phyloP scores from a whole-genome alignment of 1,140 invertebrate species.

The Coboldia fuscipes region DNA sequence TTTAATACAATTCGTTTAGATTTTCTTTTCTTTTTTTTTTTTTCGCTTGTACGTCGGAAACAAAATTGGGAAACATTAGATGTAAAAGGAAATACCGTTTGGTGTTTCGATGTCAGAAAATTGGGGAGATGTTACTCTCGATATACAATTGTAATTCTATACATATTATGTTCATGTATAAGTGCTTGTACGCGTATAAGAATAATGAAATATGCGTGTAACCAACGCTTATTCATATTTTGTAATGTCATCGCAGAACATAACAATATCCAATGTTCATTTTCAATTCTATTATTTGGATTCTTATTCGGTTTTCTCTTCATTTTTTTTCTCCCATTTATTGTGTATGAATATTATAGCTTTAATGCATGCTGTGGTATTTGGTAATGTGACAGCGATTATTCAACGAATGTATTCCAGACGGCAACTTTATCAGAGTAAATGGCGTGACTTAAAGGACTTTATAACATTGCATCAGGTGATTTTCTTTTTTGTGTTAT shows the following conservation, averaged over 20 bases:
- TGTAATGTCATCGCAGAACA: neutral
- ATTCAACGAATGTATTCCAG: conserved; percentile 97
- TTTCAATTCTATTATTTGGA: conserved; percentile 1
- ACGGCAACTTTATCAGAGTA: conserved; percentile 87
- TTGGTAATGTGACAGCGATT: conserved; percentile 98
- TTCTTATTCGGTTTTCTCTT: conserved; percentile 1
- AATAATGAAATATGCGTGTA: no score
- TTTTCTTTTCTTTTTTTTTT: neutral
- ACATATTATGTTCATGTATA: no score
- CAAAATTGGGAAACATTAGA: neutral
- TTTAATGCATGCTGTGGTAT: conserved; percentile 96
- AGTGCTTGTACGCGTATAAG: no score
- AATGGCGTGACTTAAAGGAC: conserved; percentile 90
- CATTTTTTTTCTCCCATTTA: no score
- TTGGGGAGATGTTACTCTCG: no score
- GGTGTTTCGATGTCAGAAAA: no score
- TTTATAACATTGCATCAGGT: conserved; percentile 79
- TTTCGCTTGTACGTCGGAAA: neutral
- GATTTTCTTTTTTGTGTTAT: neutral
- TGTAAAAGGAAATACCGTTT: neutral
- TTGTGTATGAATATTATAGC: conserved; percentile 30
- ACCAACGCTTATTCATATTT: no score
- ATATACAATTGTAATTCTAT: no score
- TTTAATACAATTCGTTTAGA: no score
- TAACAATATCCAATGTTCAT: neutral